Percentiles rank a stretch among this genome's conserved stretches.
Evolutionary conservation across 2,888 invertebrate genomes (phyloP).

Genomic region (Osmoderma eremita): DNA sequence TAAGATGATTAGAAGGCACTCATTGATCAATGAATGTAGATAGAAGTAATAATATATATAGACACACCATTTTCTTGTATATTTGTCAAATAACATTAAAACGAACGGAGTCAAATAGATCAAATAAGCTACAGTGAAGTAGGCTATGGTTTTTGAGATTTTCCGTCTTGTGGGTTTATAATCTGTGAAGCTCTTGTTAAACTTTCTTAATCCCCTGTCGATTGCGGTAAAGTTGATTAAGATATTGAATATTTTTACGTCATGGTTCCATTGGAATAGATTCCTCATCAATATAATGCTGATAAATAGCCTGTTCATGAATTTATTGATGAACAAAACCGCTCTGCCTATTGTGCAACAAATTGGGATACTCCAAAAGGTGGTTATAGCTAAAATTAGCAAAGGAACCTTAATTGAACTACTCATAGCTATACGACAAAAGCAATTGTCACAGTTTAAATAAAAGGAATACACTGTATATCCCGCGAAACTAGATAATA

Average conservation of each 20-base stretch:
- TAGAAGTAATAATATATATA: background rate
- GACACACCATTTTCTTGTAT: background rate
- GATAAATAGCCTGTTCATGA: background rate
- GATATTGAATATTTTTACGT: slow-evolving; percentile 3
- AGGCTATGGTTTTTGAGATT: background rate
- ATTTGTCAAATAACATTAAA: background rate
- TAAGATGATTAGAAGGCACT: slow-evolving; percentile 23
- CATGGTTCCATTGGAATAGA: slow-evolving; percentile 14
- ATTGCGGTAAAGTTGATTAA: slow-evolving; percentile 1
- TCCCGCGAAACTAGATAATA: slow-evolving; percentile 7
- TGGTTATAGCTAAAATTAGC: background rate
- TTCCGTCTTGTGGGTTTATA: slow-evolving; percentile 10
- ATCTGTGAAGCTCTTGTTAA: background rate
- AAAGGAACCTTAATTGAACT: slow-evolving; percentile 4
- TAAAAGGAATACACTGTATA: slow-evolving; percentile 4
- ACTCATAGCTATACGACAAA: background rate
- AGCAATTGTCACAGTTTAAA: background rate
- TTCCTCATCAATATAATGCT: slow-evolving; percentile 1
- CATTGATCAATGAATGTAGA: slow-evolving; percentile 1
- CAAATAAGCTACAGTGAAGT: background rate
- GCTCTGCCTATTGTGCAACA: background rate
- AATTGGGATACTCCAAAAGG: background rate
- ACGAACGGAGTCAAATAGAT: background rate
- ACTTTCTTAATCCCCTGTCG: background rate
- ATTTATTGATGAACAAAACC: slow-evolving; percentile 9